Percentiles rank a stretch among this genome's conserved stretches.
Conservation (phyloP, 2,113 vertebrate genomes). For the Prionailurus viverrinus region DNA sequence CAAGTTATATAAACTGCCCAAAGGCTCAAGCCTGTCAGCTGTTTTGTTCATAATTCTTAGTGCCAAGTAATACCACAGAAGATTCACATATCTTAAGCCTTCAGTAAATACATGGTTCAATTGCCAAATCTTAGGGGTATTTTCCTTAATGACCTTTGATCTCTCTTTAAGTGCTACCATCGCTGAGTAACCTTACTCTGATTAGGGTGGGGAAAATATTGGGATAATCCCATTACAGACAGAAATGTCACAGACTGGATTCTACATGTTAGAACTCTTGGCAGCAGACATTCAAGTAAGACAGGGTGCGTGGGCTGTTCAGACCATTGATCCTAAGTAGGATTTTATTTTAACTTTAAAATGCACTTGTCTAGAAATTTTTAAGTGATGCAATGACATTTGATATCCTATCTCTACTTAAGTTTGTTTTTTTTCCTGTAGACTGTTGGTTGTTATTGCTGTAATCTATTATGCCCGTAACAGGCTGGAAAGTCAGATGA, state of each 20-base stretch:
- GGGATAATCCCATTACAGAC: conserved; percentile 21
- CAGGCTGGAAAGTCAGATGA: conserved; percentile 85
- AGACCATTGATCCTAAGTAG: conserved; percentile 40
- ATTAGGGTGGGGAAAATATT: not conserved
- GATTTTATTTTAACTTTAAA: conserved; percentile 64
- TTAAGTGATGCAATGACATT: conserved; percentile 58
- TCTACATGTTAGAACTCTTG: conserved; percentile 39
- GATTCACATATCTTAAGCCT: conserved; percentile 25
- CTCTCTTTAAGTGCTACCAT: not conserved
- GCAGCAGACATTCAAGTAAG: not conserved
- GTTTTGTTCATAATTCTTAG: conserved; percentile 42
- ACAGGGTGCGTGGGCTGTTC: conserved; percentile 15
- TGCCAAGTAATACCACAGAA: not conserved
- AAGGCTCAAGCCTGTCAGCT: conserved; percentile 56
- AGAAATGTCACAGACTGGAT: conserved; percentile 48
- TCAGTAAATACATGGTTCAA: not conserved
- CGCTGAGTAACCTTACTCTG: conserved; percentile 51
- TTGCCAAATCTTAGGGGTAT: conserved; percentile 6
- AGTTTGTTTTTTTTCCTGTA: conserved; percentile 70
- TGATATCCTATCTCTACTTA: conserved; percentile 65
- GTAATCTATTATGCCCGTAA: conserved; percentile 84
- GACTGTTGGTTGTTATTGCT: conserved; percentile 78
- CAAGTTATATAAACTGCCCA: conserved; percentile 37
- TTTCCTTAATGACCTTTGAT: not conserved
- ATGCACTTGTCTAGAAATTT: not conserved